phyloP scores from a whole-genome alignment of 2,113 vertebrate genomes.

The Tichodroma muraria region DNA sequence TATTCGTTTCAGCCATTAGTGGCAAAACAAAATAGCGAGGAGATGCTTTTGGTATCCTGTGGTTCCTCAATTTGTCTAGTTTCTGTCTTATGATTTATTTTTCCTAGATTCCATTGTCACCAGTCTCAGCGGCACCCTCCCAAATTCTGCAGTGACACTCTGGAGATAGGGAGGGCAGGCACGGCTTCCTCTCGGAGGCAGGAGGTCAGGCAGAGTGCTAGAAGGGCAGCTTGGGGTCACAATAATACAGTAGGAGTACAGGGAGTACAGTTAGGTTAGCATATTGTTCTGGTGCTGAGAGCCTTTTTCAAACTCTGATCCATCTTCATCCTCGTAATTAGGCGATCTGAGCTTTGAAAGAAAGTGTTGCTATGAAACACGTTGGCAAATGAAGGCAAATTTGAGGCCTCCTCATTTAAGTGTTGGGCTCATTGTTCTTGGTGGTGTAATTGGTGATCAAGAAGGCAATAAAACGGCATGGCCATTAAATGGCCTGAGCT shows the following conservation, averaged over 20 bases:
- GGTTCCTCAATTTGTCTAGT: conserved; percentile 70
- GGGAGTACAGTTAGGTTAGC: conserved; percentile 62
- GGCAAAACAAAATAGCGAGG: conserved; percentile 47
- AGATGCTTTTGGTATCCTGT: conserved; percentile 63
- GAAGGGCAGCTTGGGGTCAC: conserved; percentile 77
- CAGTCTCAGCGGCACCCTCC: conserved; percentile 63
- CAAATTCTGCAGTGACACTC: conserved; percentile 61
- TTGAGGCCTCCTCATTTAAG: conserved; percentile 66
- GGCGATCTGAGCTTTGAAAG: conserved; percentile 49
- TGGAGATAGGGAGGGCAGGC: conserved; percentile 62
- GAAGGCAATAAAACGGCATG: conserved; percentile 71
- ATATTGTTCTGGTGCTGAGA: conserved; percentile 61
- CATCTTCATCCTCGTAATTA: conserved; percentile 70
- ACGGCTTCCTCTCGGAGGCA: conserved; percentile 67
- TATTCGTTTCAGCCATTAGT: conserved; percentile 68
- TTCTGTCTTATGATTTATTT: conserved; percentile 74
- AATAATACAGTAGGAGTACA: conserved; percentile 65
- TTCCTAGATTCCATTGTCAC: conserved; percentile 73
- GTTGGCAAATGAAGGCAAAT: conserved; percentile 73
- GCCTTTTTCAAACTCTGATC: conserved; percentile 67
- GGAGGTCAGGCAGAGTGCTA: conserved; percentile 77
- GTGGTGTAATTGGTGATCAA: conserved; percentile 75
- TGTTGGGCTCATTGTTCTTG: conserved; percentile 67
- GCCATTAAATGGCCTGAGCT: conserved; percentile 53
- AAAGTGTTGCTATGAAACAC: conserved; percentile 76